These are phyloP conservation scores for Oncorhynchus gorbuscha DNA, from an alignment of 2,113 vertebrate species.

Conservation along the genomic window DNA sequence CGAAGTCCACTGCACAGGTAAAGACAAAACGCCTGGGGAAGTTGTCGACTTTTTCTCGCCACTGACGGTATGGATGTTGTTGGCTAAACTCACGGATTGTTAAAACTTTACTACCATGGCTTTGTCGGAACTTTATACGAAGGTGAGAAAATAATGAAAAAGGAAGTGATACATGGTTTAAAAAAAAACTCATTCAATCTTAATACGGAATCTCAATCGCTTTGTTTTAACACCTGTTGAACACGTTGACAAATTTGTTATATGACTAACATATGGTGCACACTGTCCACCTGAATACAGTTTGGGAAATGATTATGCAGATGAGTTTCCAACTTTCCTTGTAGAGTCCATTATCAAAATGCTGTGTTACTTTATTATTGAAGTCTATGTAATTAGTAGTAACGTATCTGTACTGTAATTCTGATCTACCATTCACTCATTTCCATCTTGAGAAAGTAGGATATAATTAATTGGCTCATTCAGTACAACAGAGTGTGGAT, in stretches of 20 bases:
- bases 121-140: conserved; percentile 84
- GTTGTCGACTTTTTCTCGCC: too few species aligned
- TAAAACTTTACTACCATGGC: conserved; percentile 76
- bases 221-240: not conserved
- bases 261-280: too few species aligned
- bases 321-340: too few species aligned
- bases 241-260: not conserved
- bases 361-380: too few species aligned
- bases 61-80: too few species aligned
- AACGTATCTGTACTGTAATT: too few species aligned
- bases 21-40: not conserved
- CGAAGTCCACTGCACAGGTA: conserved; percentile 55
- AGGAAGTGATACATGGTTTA: not conserved
- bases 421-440: too few species aligned
- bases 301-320: too few species aligned
- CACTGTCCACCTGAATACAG: too few species aligned
- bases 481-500: conserved; percentile 98
- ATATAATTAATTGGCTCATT: not conserved
- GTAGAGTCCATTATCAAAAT: too few species aligned
- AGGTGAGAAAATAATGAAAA: conserved; percentile 72
- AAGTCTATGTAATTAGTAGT: too few species aligned
- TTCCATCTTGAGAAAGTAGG: not conserved
- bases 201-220: not conserved
- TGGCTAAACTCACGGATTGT: conserved; percentile 3
- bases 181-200: not conserved